Evolutionary conservation across 2,797 vertebrate genomes (phyloP).

Genomic region (Ambastaia sidthimunki): DNA sequence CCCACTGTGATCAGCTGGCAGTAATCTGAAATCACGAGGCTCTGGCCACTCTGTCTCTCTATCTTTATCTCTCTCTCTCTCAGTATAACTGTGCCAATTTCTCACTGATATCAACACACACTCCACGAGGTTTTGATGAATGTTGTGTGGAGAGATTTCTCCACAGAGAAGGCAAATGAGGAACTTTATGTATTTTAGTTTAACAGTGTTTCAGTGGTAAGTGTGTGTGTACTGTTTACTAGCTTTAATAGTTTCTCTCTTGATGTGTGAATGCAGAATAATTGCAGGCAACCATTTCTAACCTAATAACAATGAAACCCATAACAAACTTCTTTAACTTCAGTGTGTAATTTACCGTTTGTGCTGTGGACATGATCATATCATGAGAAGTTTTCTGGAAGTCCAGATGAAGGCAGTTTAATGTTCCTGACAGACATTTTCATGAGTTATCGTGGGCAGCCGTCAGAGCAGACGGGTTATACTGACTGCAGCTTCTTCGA

Average conservation of each 20-base stretch:
- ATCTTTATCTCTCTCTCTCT: slow-evolving; percentile 1
- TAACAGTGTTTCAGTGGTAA: not conserved
- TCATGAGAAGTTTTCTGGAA: not conserved
- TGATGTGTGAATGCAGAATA: not conserved
- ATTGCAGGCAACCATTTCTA: too few relatives aligned
- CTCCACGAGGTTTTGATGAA: too few relatives aligned
- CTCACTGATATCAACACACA: slow-evolving; percentile 6
- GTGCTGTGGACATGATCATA: not conserved
- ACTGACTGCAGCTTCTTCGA: slow-evolving; percentile 75
- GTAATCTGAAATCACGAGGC: slow-evolving; percentile 5
- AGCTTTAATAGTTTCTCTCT: not conserved
- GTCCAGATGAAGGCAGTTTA: not conserved
- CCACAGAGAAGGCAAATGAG: not conserved
- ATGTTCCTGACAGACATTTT: slow-evolving; percentile 75
- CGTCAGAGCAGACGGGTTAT: slow-evolving; percentile 70
- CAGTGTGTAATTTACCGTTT: not conserved
- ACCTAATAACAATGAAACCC: too few relatives aligned
- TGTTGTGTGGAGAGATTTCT: not conserved
- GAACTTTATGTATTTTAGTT: not conserved
- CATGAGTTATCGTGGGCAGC: slow-evolving; percentile 72
- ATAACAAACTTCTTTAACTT: too few relatives aligned
- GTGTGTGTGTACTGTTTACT: not conserved
- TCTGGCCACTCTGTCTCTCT: not conserved
- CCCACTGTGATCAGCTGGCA: slow-evolving; percentile 11
- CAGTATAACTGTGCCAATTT: not conserved